A percentile compares a stretch with the other conserved stretches of the same genome.
Conservation (phyloP, 2,888 invertebrate genomes). For the Drosophila kambysellisi region DNA sequence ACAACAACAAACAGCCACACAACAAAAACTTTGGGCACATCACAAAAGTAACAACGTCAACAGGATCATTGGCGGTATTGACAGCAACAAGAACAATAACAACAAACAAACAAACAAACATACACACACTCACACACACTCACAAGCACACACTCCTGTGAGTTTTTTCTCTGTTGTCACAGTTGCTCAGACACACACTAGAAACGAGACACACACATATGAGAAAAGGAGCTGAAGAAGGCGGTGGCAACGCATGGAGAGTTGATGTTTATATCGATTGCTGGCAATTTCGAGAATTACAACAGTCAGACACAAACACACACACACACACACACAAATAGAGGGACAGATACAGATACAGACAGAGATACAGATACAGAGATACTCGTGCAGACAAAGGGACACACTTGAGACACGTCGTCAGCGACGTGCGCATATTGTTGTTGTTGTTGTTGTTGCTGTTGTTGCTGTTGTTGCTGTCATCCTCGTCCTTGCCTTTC, state of each 20-base stretch:
- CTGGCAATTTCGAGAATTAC: constrained; percentile 77
- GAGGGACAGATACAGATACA: not conserved
- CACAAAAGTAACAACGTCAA: constrained; percentile 65
- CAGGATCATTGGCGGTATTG: constrained; percentile 75
- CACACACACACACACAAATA: constrained; percentile 8
- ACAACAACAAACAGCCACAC: constrained; percentile 18
- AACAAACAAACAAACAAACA: constrained; percentile 12
- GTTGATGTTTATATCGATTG: constrained; percentile 79
- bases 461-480: constrained; percentile 43
- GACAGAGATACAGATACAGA: constrained; percentile 8
- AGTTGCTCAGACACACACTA: constrained; percentile 54
- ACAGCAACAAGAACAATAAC: constrained; percentile 37
- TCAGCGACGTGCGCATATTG: constrained; percentile 67
- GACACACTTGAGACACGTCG: constrained; percentile 62
- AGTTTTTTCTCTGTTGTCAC: constrained; percentile 46
- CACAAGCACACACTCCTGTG: constrained; percentile 15
- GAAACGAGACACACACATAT: constrained; percentile 9
- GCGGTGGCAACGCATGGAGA: constrained; percentile 58
- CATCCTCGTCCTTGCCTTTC: constrained; percentile 20
- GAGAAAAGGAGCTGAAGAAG: constrained; percentile 5
- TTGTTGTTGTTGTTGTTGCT: not conserved
- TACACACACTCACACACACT: not conserved
- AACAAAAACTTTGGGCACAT: constrained; percentile 27
- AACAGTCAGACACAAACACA: constrained; percentile 50
- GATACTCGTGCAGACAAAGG: constrained; percentile 25